These are phyloP conservation scores for Brachypteracias leptosomus DNA, from an alignment of 2,113 vertebrate genomes.

Conservation along the genomic window DNA sequence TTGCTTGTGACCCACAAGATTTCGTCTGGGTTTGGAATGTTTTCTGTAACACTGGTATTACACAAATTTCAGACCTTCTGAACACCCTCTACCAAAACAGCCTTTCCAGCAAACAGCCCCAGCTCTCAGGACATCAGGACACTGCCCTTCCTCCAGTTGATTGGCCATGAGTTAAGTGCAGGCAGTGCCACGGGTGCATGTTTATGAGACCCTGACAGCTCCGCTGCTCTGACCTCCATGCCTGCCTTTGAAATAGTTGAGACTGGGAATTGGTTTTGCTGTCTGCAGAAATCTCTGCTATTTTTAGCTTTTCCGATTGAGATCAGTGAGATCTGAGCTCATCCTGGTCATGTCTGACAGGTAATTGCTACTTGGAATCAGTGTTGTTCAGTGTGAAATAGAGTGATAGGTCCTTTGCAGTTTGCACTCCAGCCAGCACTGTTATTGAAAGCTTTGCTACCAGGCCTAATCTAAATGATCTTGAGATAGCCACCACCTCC, in stretches of 20 bases:
- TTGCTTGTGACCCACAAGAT: background rate
- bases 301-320: background rate
- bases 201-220: background rate
- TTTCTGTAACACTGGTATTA: background rate
- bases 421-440: background rate
- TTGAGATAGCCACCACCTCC: background rate
- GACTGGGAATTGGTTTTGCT: background rate
- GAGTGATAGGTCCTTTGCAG: background rate
- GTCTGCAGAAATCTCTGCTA: background rate
- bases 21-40: background rate
- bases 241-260: background rate
- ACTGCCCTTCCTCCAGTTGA: background rate
- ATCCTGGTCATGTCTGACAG: background rate
- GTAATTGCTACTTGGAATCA: background rate
- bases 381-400: background rate
- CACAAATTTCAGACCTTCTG: background rate
- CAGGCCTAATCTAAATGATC: background rate
- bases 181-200: background rate
- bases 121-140: background rate
- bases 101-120: slow-evolving; percentile 1
- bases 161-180: background rate
- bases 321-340: background rate
- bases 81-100: background rate
- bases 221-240: background rate
- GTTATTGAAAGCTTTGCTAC: background rate